phyloP scores from a whole-genome alignment of 2,888 invertebrate species.

The Philereme transversata region DNA sequence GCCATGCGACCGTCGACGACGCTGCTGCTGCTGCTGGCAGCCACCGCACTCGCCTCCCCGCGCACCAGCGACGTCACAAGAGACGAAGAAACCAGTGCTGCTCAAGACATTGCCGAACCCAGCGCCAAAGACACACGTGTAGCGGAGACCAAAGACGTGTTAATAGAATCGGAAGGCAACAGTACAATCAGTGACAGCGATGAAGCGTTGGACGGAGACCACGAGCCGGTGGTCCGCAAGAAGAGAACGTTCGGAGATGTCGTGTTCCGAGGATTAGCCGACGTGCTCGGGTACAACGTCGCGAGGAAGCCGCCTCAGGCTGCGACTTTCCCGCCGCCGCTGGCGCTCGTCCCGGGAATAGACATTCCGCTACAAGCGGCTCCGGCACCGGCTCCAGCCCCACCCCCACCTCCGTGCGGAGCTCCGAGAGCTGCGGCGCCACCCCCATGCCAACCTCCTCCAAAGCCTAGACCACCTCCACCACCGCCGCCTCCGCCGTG shows the following conservation, averaged over 20 bases:
- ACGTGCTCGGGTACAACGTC: slow-evolving; percentile 75
- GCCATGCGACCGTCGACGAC: slow-evolving; percentile 68
- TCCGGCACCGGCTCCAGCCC: slow-evolving; percentile 46
- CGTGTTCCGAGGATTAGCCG: slow-evolving; percentile 79
- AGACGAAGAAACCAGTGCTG: slow-evolving; percentile 19
- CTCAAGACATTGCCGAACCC: slow-evolving; percentile 32
- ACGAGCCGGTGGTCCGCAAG: slow-evolving; percentile 71
- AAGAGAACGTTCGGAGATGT: slow-evolving; percentile 79
- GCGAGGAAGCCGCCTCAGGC: slow-evolving; percentile 65
- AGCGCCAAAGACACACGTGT: slow-evolving; percentile 27
- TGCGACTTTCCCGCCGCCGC: slow-evolving; percentile 68
- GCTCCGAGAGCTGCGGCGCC: slow-evolving; percentile 36
- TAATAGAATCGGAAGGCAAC: slow-evolving; percentile 37
- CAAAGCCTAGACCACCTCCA: slow-evolving; percentile 42
- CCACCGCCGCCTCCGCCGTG: slow-evolving; percentile 59
- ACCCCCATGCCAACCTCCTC: slow-evolving; percentile 41
- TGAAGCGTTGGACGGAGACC: slow-evolving; percentile 53
- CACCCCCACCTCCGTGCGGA: slow-evolving; percentile 43
- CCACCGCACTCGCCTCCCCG: slow-evolving; percentile 40
- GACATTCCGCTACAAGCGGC: slow-evolving; percentile 65
- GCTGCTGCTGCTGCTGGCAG: slow-evolving; percentile 51
- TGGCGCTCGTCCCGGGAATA: slow-evolving; percentile 73
- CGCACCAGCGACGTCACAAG: slow-evolving; percentile 16
- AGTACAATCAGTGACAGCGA: slow-evolving; percentile 39
- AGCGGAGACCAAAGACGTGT: slow-evolving; percentile 29